Percentiles rank a stretch among this genome's conserved stretches.
Evolutionary conservation across 2,797 vertebrate genomes (phyloP).

Genomic region (Squalus acanthias): DNA sequence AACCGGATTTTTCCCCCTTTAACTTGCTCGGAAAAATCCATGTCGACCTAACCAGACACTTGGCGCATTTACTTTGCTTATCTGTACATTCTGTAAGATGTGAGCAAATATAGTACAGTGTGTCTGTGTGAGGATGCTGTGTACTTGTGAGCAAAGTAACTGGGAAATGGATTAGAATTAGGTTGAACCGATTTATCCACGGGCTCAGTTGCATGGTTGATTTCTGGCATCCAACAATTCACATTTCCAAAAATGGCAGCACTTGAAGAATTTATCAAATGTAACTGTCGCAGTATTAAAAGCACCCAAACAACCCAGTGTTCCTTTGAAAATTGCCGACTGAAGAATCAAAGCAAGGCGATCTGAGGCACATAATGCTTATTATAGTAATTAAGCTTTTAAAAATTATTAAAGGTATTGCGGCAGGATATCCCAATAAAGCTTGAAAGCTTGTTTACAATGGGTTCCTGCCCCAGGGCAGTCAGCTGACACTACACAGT

Average conservation of each 20-base stretch:
- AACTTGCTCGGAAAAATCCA: not conserved
- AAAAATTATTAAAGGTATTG: not conserved
- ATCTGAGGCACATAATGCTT: not conserved
- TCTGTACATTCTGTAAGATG: not conserved
- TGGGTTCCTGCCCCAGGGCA: not conserved
- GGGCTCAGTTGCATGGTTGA: not conserved
- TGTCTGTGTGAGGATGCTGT: not conserved
- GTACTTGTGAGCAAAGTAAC: not conserved
- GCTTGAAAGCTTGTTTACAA: not conserved
- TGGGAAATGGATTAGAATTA: not conserved
- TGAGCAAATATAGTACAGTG: not conserved
- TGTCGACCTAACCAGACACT: not conserved
- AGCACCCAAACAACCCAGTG: not conserved
- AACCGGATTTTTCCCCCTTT: no score
- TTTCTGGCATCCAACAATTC: not conserved
- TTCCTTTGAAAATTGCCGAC: not conserved
- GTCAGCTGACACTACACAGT: not conserved
- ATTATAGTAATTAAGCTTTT: slow-evolving; percentile 23
- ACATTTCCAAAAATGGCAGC: not conserved
- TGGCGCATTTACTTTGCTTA: not conserved
- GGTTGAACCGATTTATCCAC: not conserved
- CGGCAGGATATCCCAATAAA: not conserved
- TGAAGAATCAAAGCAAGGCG: not conserved
- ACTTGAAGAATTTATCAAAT: not conserved
- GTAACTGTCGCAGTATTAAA: not conserved